Base-by-base conservation (phyloP, 2,888 invertebrate species). In the Toxonevra muliebris region DNA sequence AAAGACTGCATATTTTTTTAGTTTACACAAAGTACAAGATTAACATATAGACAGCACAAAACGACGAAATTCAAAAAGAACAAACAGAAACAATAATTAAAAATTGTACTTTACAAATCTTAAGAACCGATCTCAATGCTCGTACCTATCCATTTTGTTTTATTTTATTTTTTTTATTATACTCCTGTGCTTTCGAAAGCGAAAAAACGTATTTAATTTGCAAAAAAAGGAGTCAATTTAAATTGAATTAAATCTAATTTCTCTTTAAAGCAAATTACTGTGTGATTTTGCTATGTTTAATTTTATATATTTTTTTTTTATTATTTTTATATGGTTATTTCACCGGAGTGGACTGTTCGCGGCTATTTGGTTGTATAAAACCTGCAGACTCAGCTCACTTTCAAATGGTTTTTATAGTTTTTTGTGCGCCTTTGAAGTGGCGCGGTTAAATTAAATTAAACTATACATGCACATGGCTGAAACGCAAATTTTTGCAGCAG, bases 201-300 rank as follows among this genome's bases (percentile, higher is more conserved):
- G 50, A 45, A 20, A 58, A 69, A 70, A 62, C 72, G 74, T 69
- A 75, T 73, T 73, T 69, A 69, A 73, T 76, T 77, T 77, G 77
- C 79, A 76, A 77, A 79, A 79, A 80, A 79, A 71, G 77, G 73
- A 72, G 78, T 79, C 78, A 81, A 76, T 80, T 78, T 78, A 74
- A 61, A 67, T 4, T 30, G 7, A 30, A 72, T 43, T 71, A 74
- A 73, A 77, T 79, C 75, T 78, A 75, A 80, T 76, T 70, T 76
- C 76, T 79, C 78, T 79, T 77, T 74, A 76, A 66, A 70, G 75
- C 76, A 75, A 75, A 69, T 62, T 65, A 58, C 40, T 64, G 54
- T 68, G 60, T 68, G 68, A 65, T 63, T 50, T 68, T 53, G 74
- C 76, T 41, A 17, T 41, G n/a, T 40, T 20, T 8, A 41, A 45